These are phyloP conservation scores for Embiotoca jacksoni DNA, from an alignment of 2,113 vertebrate genomes.

Conservation along the genomic window DNA sequence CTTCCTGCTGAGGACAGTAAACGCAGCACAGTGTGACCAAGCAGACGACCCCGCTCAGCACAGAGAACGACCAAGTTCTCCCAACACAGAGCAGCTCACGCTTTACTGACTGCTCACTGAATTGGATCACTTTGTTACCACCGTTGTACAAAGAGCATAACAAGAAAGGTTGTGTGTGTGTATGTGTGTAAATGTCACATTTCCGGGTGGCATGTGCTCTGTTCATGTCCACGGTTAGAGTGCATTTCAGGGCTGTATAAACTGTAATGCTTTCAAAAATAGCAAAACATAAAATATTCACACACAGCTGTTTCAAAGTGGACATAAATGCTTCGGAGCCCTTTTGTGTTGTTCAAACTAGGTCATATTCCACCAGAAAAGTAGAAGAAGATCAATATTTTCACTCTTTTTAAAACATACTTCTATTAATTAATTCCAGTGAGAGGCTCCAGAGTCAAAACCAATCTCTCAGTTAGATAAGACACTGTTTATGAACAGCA, in stretches of 20 bases:
- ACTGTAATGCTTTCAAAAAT: conserved; percentile 40
- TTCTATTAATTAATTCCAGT: conserved; percentile 12
- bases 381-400: not conserved
- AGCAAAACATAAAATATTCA: conserved; percentile 60
- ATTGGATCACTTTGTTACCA: conserved; percentile 53
- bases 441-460: not conserved
- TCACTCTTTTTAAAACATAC: not conserved
- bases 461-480: not conserved
- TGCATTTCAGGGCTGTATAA: not conserved
- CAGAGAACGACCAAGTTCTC: conserved; percentile 19
- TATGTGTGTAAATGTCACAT: not conserved
- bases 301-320: conserved; percentile 16
- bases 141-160: conserved; percentile 38
- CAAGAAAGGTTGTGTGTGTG: not conserved
- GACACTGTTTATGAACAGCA: not conserved
- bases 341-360: conserved; percentile 15
- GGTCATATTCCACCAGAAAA: not conserved
- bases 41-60: conserved; percentile 50
- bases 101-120: conserved; percentile 61
- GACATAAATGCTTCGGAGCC: conserved; percentile 18
- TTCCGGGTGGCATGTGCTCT: not conserved
- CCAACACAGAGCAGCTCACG: conserved; percentile 53
- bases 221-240: conserved; percentile 12
- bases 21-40: conserved; percentile 34
- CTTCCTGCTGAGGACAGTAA: conserved; percentile 58